Evolutionary conservation across 2,113 vertebrate species (phyloP).

Genomic region (Ornithorhynchus anatinus): DNA sequence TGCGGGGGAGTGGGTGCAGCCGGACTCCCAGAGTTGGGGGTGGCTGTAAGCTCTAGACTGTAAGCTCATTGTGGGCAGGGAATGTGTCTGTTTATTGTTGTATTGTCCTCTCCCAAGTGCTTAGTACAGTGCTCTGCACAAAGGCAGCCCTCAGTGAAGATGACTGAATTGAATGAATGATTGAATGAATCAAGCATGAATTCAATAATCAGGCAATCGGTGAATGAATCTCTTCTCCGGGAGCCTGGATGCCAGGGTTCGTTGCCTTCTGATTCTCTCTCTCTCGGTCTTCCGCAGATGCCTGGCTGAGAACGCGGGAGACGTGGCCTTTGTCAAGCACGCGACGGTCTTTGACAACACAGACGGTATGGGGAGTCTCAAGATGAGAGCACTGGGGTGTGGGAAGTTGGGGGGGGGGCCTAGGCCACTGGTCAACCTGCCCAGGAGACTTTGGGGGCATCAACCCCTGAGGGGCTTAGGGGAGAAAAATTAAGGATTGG

Average conservation of each 20-base stretch:
- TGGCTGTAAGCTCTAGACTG: not conserved
- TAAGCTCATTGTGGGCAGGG: too few relatives aligned
- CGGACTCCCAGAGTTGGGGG: not conserved
- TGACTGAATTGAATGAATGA: too few relatives aligned
- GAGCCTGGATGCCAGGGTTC: too few relatives aligned
- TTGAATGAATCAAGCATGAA: too few relatives aligned
- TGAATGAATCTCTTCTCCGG: too few relatives aligned
- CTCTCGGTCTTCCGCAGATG: conserved; percentile 74
- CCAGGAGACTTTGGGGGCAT: not conserved
- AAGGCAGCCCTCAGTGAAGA: too few relatives aligned
- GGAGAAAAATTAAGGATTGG: too few relatives aligned
- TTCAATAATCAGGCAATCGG: too few relatives aligned
- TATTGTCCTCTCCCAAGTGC: too few relatives aligned
- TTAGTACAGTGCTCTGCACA: too few relatives aligned
- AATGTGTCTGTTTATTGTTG: too few relatives aligned
- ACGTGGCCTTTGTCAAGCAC: conserved; percentile 94
- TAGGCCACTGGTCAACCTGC: too few relatives aligned
- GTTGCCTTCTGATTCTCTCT: not conserved
- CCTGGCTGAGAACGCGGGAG: conserved; percentile 76
- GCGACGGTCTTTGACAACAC: conserved; percentile 89
- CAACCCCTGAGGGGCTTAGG: not conserved
- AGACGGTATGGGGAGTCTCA: conserved; percentile 71
- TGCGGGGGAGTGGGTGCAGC: not conserved
- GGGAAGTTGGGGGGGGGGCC: not conserved
- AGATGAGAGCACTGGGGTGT: not conserved